phyloP scores from a whole-genome alignment of 2,113 vertebrate genomes.

The Carassius carassius region DNA sequence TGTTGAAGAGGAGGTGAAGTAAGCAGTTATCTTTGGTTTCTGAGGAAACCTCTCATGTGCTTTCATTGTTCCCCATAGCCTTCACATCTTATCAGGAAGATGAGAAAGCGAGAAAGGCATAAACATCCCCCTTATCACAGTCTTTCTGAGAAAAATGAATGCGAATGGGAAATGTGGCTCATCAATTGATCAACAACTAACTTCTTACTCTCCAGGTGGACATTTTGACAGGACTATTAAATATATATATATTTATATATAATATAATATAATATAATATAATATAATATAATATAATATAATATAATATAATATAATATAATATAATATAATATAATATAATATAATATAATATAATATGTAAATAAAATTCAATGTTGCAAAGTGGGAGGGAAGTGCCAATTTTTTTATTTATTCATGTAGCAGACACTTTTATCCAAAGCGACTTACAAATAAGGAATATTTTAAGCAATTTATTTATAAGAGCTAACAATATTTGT shows the following conservation, averaged over 20 bases:
- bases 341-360: too few species aligned
- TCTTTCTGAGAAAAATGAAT: constrained; percentile 35
- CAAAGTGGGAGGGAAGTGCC: neutral
- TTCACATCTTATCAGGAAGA: constrained; percentile 42
- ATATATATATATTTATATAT: too few species aligned
- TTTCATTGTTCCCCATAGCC: constrained; percentile 45
- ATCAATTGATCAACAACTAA: too few species aligned
- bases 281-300: too few species aligned
- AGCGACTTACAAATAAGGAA: neutral
- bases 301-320: too few species aligned
- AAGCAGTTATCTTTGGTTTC: constrained; percentile 48
- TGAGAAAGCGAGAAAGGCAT: constrained; percentile 20
- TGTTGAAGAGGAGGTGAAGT: constrained; percentile 43
- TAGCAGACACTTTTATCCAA: neutral
- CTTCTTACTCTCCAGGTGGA: neutral
- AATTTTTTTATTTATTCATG: neutral
- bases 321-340: too few species aligned
- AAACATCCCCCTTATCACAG: constrained; percentile 38
- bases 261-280: too few species aligned
- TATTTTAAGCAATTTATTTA: neutral
- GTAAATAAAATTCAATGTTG: too few species aligned
- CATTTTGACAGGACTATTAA: neutral
- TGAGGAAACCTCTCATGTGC: constrained; percentile 47
- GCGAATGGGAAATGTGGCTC: neutral
- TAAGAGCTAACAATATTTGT: neutral